Evolutionary conservation across 1,140 invertebrate genomes (phyloP), one percentile per base, ranked within the genome.

Genomic region (Heterodera schachtii): DNA sequence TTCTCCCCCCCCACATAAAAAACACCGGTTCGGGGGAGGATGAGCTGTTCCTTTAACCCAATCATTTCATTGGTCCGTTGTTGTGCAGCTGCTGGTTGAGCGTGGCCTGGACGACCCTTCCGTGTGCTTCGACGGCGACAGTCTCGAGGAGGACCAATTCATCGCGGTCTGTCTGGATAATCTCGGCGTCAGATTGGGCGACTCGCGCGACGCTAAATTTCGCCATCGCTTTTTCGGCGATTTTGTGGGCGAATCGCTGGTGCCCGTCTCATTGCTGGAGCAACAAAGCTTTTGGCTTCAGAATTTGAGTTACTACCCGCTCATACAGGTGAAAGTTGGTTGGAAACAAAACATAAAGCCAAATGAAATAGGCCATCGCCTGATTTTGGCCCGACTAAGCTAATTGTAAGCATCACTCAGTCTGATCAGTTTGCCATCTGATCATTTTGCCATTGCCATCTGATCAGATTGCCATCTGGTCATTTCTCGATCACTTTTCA

Each of bases 221-320:
- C 92, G 95, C 4, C 94, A 95, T 1, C 92, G 78, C 41, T 82
- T 85, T n/a, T 49, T 85, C 8, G 69, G 69, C n/a, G 69, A 71
- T 46, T 71, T 46, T 43, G 69, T 71, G 5, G 69, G 44, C 69
- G 44, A 71, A 19, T 71, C 44, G 2, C 31, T 71, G 31, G 69
- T 71, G 69, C 69, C 74, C 8, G 95, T 95, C 88, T 94, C 95
- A 1, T 94, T 93, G 70, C 94, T 94, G 82, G 92, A 93, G 7
- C 93, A 94, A 86, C 49, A 47, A 21, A 79, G 92, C 84, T 95
- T 94, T 88, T 97, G 95, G 95, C 96, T 95, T 87, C 96, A 95
- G 94, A 93, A 95, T 85, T 96, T 95, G 88, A 95, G 95, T 79
- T 96, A 94, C 89, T 97, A 96, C 87, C 93, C 94, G 52, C 93